phyloP scores from a whole-genome alignment of 2,888 invertebrate genomes.

The Dioctria rufipes region DNA sequence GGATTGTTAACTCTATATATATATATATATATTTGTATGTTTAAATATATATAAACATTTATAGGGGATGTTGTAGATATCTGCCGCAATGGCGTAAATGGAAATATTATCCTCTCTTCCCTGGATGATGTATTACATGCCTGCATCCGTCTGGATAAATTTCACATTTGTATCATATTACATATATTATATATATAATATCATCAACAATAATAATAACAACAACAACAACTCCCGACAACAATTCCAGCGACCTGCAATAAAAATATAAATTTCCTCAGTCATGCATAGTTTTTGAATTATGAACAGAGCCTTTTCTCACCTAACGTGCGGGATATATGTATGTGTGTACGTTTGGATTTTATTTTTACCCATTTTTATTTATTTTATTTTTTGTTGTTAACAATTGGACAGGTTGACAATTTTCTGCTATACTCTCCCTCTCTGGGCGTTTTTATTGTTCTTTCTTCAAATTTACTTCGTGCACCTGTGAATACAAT shows the following conservation, averaged over 20 bases:
- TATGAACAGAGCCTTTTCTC: slow-evolving; percentile 8
- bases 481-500: no score
- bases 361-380: no score
- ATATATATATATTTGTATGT: no score
- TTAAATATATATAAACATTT: no score
- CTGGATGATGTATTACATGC: neutral
- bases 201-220: neutral
- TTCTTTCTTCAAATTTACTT: no score
- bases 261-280: slow-evolving; percentile 2
- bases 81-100: slow-evolving; percentile 18
- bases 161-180: slow-evolving; percentile 9
- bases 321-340: neutral
- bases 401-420: no score
- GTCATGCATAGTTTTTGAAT: neutral
- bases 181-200: neutral
- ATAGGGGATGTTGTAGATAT: neutral
- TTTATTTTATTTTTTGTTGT: no score
- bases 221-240: neutral
- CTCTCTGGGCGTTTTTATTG: no score
- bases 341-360: no score
- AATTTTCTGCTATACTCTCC: no score
- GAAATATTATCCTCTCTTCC: slow-evolving; percentile 1
- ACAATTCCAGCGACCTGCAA: neutral
- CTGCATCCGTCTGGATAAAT: slow-evolving; percentile 10
- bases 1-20: no score